A percentile compares a stretch with the other conserved stretches of the same genome.
Evolutionary conservation across 2,888 invertebrate genomes (phyloP).

Genomic region (Polietes domitor): DNA sequence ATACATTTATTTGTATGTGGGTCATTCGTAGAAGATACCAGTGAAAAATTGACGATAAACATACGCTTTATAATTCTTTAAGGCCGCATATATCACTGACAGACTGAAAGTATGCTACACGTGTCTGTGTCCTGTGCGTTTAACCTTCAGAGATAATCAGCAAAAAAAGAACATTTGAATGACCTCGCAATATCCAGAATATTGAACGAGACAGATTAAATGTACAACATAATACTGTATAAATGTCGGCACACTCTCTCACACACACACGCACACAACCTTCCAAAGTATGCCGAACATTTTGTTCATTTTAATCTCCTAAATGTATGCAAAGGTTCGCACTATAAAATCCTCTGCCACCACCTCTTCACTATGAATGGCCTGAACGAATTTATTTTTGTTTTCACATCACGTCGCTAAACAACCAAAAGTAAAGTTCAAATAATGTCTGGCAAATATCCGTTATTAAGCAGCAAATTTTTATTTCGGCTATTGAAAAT

Average conservation of each 20-base stretch:
- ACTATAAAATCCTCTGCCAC: neutral
- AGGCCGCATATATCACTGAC: neutral
- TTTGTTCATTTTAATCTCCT: neutral
- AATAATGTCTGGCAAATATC: neutral
- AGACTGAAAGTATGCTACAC: neutral
- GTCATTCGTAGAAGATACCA: conserved; percentile 6
- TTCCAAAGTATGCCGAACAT: neutral
- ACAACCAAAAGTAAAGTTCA: neutral
- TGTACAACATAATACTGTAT: too few relatives aligned
- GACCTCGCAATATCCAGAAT: neutral
- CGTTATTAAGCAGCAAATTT: neutral
- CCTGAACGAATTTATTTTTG: neutral
- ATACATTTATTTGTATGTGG: neutral
- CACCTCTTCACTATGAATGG: neutral
- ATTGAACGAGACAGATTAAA: neutral
- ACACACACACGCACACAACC: neutral
- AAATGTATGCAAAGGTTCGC: conserved; percentile 9
- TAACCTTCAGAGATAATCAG: neutral
- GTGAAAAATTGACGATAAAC: neutral
- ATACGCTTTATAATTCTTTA: neutral
- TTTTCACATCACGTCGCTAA: neutral
- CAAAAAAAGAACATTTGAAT: neutral
- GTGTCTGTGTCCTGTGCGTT: neutral
- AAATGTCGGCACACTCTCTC: neutral
- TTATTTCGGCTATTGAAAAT: neutral